phyloP scores from a whole-genome alignment of 2,797 vertebrate genomes.

The Melopsittacus undulatus region DNA sequence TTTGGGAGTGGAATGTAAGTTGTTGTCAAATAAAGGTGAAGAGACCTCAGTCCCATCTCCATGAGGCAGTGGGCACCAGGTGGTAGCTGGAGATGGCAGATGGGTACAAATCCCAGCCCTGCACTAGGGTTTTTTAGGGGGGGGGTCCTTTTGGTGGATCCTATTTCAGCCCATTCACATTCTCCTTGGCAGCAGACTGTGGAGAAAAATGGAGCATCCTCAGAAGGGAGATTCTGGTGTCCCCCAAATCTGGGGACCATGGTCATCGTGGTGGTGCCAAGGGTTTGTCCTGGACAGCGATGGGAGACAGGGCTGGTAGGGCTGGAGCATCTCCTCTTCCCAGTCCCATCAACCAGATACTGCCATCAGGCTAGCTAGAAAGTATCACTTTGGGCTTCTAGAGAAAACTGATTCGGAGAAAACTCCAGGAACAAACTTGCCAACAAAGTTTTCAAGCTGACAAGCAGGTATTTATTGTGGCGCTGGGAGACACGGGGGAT shows the following conservation, averaged over 20 bases:
- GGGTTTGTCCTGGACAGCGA: background rate
- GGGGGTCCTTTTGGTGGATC: background rate
- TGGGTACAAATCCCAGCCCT: background rate
- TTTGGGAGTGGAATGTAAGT: background rate
- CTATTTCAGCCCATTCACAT: background rate
- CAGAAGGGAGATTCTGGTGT: background rate
- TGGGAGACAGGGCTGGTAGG: background rate
- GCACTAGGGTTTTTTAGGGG: background rate
- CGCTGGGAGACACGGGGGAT: too few relatives aligned
- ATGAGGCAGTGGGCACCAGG: rapidly evolving
- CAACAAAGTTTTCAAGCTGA: too few relatives aligned
- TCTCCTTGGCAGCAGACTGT: background rate
- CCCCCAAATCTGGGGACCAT: background rate
- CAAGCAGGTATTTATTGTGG: too few relatives aligned
- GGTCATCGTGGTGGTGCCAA: background rate
- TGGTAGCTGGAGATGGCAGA: too few relatives aligned
- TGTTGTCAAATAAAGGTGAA: too few relatives aligned
- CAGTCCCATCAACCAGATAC: background rate
- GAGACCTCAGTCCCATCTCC: background rate
- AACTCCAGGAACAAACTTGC: too few relatives aligned
- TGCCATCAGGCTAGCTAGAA: background rate
- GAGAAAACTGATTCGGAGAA: too few relatives aligned
- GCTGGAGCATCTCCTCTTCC: background rate
- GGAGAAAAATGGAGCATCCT: background rate
- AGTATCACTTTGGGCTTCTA: background rate